Evolutionary conservation across 2,797 vertebrate species (phyloP).

Genomic region (Oreonectes daqikongensis): DNA sequence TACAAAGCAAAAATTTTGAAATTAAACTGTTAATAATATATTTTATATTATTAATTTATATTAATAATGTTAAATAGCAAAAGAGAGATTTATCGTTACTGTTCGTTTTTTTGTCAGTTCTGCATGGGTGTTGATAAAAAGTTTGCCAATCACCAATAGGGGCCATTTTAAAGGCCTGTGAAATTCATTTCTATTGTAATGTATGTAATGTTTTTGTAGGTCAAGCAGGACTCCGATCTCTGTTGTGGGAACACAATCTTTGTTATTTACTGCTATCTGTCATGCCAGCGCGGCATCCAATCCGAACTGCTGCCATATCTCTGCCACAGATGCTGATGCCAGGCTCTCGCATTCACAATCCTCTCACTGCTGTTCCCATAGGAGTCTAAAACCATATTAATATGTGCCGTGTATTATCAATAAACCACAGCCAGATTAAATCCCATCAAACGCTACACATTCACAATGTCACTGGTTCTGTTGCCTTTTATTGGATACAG

Average conservation of each 20-base stretch:
- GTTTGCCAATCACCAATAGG: too few species aligned
- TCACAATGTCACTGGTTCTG: slow-evolving; percentile 50
- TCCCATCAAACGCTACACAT: slow-evolving; percentile 37
- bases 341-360: slow-evolving; percentile 24
- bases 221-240: slow-evolving; percentile 2
- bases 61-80: too few species aligned
- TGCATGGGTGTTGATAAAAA: too few species aligned
- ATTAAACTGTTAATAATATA: too few species aligned
- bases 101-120: too few species aligned
- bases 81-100: too few species aligned
- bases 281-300: slow-evolving; percentile 22
- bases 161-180: too few species aligned
- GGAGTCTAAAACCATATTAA: slow-evolving; percentile 29
- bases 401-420: slow-evolving; percentile 31
- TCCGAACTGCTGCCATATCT: slow-evolving; percentile 29
- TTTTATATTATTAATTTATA: too few species aligned
- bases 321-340: slow-evolving; percentile 25
- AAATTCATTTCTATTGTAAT: background rate
- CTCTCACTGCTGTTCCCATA: slow-evolving; percentile 30
- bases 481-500: slow-evolving; percentile 58
- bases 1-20: too few species aligned
- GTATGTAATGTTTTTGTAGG: slow-evolving; percentile 4
- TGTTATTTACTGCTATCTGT: slow-evolving; percentile 31
- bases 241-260: slow-evolving; percentile 6
- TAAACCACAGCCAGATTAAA: slow-evolving; percentile 46